Base-by-base conservation (phyloP, 2,888 invertebrate genomes). In the Smittia aterrima region DNA sequence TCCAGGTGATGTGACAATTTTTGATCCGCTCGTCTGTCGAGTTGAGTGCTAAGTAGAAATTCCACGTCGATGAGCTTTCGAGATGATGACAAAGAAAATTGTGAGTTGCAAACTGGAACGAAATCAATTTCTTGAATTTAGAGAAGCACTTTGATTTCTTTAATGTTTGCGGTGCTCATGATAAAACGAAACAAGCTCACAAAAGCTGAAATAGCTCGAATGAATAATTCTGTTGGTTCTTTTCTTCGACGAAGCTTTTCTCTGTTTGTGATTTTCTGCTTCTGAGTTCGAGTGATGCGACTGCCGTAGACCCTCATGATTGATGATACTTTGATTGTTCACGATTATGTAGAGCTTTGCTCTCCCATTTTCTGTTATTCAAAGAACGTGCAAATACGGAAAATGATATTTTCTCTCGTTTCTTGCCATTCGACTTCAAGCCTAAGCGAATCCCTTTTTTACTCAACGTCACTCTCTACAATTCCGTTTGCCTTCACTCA, bases 281-380 rank as follows among this genome's bases (percentile, higher is more conserved):
- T 3, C 64, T 64, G 25, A 22, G 11, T 22, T 9, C 7, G 24
- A 22, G 24, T 13, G 24, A 20, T 18, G 58, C 20, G 58, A 58
- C n/a, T 64, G n/a, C n/a, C 64, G 64, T 27, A 41, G 13, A 67
- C 67, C 40, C 9, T 67, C 38, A 40, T 67, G 67, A 67, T 67
- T 67, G 67, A 67, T 67, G 67, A 67, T 40, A 67, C 67, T 67
- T 67, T 67, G 67, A 67, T 67, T 67, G 67, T 67, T 67, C 67
- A 67, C 40, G 67, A 67, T 67, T 38, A 67, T 67, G 64, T 64
- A 64, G 64, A 20, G 20, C 20, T 58, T 27, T 27, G 4, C 27
- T 64, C 64, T 64, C 64, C 24, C 27, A 11, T 64, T 64, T 64
- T 64, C 25, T 64, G 22, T 58, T 58, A 64, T 64, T 64, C 20